These are phyloP conservation scores for Gasterosteus nipponicus DNA, from an alignment of 2,113 vertebrate species.

Conservation along the genomic window DNA sequence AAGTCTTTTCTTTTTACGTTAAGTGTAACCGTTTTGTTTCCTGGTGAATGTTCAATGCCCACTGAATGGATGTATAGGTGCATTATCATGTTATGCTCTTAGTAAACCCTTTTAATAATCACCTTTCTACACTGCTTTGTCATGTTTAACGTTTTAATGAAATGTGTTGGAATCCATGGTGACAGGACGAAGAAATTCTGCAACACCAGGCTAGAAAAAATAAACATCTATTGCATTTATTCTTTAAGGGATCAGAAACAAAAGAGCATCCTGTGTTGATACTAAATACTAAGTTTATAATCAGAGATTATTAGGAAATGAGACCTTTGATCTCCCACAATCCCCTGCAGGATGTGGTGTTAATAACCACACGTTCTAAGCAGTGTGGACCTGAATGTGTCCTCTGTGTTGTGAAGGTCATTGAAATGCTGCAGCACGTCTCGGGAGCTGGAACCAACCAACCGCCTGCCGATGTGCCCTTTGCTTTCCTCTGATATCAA, in stretches of 20 bases:
- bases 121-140: neutral
- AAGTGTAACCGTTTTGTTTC: neutral
- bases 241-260: neutral
- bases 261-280: neutral
- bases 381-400: conserved; percentile 8
- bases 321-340: neutral
- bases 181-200: neutral
- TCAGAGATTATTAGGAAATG: neutral
- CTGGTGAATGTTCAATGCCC: neutral
- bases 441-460: conserved; percentile 11
- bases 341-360: neutral
- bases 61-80: conserved; percentile 16
- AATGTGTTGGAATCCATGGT: neutral
- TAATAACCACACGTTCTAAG: conserved; percentile 1
- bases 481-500: neutral
- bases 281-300: neutral
- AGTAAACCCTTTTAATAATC: conserved; percentile 13
- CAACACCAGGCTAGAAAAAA: neutral
- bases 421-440: conserved; percentile 50
- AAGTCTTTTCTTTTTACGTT: neutral
- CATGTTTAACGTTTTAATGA: neutral
- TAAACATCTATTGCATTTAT: neutral
- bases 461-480: conserved; percentile 14
- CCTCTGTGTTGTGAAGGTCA: conserved; percentile 34
- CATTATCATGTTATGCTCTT: neutral